phyloP scores from a whole-genome alignment of 2,797 vertebrate genomes.

The Gallinago nigripennis region DNA sequence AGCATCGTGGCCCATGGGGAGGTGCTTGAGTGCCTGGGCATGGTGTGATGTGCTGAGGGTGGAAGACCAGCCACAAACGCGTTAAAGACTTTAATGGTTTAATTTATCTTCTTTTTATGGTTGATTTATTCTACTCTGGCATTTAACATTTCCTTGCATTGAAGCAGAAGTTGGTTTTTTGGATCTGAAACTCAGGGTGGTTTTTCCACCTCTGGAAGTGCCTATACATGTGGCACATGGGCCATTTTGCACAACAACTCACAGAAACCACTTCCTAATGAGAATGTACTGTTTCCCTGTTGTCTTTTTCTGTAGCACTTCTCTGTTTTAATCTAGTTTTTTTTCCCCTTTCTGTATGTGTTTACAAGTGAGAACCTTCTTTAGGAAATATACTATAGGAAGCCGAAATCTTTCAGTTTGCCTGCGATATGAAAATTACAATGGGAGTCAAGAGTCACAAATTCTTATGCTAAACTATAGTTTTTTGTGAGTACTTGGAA shows the following conservation, averaged over 20 bases:
- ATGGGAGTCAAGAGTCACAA: background rate
- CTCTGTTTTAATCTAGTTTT: background rate
- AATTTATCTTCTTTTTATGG: background rate
- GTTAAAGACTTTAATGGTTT: background rate
- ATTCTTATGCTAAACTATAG: background rate
- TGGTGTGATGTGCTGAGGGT: background rate
- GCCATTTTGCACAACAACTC: background rate
- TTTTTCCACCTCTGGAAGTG: background rate
- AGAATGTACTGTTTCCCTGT: background rate
- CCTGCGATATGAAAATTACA: background rate
- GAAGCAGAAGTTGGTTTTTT: background rate
- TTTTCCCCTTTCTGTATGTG: rapidly evolving
- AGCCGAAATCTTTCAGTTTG: background rate
- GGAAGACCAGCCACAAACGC: background rate
- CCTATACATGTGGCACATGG: rapidly evolving
- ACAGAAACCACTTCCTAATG: background rate
- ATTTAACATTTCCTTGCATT: background rate
- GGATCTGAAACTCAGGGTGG: background rate
- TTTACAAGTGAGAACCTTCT: background rate
- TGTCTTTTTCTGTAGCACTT: background rate
- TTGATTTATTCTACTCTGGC: background rate
- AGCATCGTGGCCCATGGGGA: rapidly evolving
- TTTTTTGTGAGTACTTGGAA: background rate
- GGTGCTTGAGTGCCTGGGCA: background rate
- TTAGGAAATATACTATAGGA: background rate